Base-by-base conservation (phyloP, 2,113 vertebrate genomes). In the Phodopus roborovskii region DNA sequence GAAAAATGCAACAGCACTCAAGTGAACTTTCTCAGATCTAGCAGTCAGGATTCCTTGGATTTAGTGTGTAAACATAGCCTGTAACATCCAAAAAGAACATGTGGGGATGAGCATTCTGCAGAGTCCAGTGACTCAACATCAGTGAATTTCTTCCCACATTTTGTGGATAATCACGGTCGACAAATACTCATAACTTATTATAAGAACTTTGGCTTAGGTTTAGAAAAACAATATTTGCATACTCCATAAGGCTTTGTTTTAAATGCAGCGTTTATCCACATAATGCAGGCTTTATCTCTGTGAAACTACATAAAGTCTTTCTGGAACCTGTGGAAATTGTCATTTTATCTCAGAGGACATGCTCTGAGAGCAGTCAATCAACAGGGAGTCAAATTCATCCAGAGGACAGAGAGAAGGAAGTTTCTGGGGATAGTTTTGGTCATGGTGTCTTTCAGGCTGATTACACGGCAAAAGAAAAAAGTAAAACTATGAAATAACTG, bases 401-500 rank as follows among this genome's bases (percentile, higher is more conserved):
- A 48, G 9, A 85, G 22, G 28, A 86, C 39, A 68, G 17, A 70
- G 36, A 94, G 50, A 89, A 42, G 30, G 66, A 84, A 73, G 82
- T 53, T 85, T 81, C 85, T 60, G 5, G 26, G 48, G 56, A 94
- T 16, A 86, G 60, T 60, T 92, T 58, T 74, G 30, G 85, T 91
- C 89, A 94, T n/a, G n/a, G 75, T 82, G 68, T 70, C 86, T 91
- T 93, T 60, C 11, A 96, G 50, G 78, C 36, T 22, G 7, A 94
- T 92, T 93, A n/a, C 7, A 58, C 12, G 89, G 56, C 12, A 56
- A 15, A 79, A 88, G 91, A 45, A 45, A 77, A 71, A 3, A 91
- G 88, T 64, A 20, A 15, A 95, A 42, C 48, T 92, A 50, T 73
- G 70, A 78, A 96, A 96, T 70, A 96, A 97, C 48, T 74, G 64